Conservation (phyloP, 1,140 invertebrate genomes). For the Lineus longissimus region DNA sequence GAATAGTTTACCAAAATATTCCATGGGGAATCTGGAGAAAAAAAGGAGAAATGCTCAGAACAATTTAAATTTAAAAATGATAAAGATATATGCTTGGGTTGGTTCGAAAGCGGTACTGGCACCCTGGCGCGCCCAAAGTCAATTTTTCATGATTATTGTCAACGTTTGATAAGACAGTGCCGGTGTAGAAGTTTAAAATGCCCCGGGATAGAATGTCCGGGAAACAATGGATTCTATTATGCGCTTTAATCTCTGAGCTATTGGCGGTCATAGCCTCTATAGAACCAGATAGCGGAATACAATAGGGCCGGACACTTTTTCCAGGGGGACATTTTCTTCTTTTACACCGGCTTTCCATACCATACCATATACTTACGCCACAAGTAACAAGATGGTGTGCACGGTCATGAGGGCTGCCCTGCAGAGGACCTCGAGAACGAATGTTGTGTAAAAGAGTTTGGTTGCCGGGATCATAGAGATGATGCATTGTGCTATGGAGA, state of each 20-base stretch:
- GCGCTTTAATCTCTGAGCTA: no score
- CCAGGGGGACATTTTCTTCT: no score
- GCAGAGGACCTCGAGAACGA: not conserved
- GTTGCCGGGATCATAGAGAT: not conserved
- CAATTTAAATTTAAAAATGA: not conserved
- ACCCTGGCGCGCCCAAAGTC: not conserved
- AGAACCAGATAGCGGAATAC: no score
- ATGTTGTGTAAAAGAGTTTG: not conserved
- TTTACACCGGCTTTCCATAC: not conserved
- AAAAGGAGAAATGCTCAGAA: not conserved
- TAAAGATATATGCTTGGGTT: not conserved
- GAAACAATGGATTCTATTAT: no score
- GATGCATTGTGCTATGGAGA: not conserved
- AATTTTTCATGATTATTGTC: not conserved
- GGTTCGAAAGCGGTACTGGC: not conserved
- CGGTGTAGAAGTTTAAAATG: no score
- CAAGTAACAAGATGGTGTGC: not conserved
- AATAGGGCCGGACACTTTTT: no score
- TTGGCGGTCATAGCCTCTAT: no score
- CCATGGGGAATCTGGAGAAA: constrained; percentile 1
- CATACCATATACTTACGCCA: not conserved
- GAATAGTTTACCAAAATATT: constrained; percentile 1
- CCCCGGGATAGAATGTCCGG: no score
- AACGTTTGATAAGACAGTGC: not conserved
- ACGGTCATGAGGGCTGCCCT: not conserved